Conservation (phyloP, 2,888 invertebrate species). For the Thecophora atra region DNA sequence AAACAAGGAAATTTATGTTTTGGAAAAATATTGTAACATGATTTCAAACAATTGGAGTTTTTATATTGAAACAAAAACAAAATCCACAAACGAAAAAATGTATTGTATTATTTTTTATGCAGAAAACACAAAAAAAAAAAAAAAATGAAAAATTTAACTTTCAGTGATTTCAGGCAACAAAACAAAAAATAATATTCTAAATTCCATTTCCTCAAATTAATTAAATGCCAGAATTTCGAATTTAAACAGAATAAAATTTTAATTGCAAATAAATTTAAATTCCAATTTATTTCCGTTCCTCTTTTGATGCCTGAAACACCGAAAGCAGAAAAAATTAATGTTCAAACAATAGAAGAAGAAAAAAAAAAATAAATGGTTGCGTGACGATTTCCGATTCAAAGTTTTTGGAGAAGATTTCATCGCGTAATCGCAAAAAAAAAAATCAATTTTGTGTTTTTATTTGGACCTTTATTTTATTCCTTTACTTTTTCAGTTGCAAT, state of each 20-base stretch:
- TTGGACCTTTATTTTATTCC: conserved; percentile 39
- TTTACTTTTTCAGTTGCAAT: not conserved
- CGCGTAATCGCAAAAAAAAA: conserved; percentile 52
- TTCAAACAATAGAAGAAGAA: conserved; percentile 10
- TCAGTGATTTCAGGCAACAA: conserved; percentile 36
- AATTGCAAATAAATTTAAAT: conserved; percentile 11
- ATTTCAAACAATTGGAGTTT: conserved; percentile 1
- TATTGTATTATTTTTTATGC: conserved; percentile 46
- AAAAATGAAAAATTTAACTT: conserved; percentile 34
- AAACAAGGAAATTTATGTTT: no score
- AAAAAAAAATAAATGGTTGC: conserved; percentile 35
- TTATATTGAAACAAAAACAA: conserved; percentile 11
- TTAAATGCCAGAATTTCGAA: not conserved
- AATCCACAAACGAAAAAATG: conserved; percentile 22
- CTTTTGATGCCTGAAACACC: conserved; percentile 21
- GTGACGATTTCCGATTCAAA: conserved; percentile 49
- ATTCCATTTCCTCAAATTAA: not conserved
- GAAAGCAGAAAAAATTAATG: conserved; percentile 34
- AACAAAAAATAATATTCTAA: conserved; percentile 2
- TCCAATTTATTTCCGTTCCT: not conserved
- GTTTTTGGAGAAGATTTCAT: conserved; percentile 50
- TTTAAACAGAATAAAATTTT: not conserved
- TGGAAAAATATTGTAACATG: conserved; percentile 5
- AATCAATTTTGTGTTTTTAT: conserved; percentile 53
- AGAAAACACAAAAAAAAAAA: conserved; percentile 37